phyloP scores from a whole-genome alignment of 2,797 vertebrate species.

The Ctenopoma multispine region DNA sequence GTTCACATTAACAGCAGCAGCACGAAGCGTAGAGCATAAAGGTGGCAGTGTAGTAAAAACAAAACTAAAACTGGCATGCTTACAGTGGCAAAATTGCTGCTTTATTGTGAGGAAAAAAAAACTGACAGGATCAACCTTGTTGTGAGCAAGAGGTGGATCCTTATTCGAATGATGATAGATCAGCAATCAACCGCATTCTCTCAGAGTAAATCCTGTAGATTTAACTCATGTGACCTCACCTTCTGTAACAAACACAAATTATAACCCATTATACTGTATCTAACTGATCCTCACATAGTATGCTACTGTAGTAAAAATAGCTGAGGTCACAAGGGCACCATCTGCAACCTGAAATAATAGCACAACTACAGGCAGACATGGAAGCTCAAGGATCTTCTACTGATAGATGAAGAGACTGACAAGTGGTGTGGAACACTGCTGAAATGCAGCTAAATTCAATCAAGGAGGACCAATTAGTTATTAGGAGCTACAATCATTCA shows the following conservation, averaged over 20 bases:
- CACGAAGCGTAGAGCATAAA: slow-evolving; percentile 13
- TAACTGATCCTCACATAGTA: slow-evolving; percentile 36
- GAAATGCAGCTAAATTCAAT: slow-evolving; percentile 58
- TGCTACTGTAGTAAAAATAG: slow-evolving; percentile 27
- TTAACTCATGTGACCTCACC: slow-evolving; percentile 50
- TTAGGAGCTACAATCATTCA: slow-evolving; percentile 57
- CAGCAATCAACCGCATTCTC: slow-evolving; percentile 21
- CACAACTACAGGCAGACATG: background rate
- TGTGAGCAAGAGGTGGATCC: background rate
- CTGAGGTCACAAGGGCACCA: slow-evolving; percentile 48
- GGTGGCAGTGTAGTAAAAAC: slow-evolving; percentile 16
- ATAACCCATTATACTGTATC: slow-evolving; percentile 54
- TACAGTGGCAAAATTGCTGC: background rate
- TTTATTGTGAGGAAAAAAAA: background rate
- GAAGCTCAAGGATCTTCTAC: slow-evolving; percentile 52
- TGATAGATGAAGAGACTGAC: slow-evolving; percentile 63
- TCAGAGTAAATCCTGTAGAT: slow-evolving; percentile 3
- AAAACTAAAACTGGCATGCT: background rate
- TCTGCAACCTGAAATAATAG: slow-evolving; percentile 47
- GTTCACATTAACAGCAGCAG: slow-evolving; percentile 39
- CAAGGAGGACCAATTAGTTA: slow-evolving; percentile 69
- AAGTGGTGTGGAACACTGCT: slow-evolving; percentile 34
- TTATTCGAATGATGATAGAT: slow-evolving; percentile 36
- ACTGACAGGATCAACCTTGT: slow-evolving; percentile 24
- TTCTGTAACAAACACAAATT: slow-evolving; percentile 45